Evolutionary conservation across 2,888 invertebrate genomes (phyloP).

Genomic region (Subacronicta megacephala): DNA sequence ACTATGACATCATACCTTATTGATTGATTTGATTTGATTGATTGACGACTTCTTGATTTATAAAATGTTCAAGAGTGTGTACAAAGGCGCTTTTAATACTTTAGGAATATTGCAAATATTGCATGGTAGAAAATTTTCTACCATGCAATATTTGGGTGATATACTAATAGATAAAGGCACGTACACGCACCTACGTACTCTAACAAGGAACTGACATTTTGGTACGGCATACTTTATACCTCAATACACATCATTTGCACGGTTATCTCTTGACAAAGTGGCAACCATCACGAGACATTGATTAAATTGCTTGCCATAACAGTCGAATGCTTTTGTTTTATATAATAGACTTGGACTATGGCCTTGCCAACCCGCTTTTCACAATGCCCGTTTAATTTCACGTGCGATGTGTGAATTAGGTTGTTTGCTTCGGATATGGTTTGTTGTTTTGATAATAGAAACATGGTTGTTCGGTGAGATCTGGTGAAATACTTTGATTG

Average conservation of each 20-base stretch:
- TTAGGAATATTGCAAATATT: too few relatives aligned
- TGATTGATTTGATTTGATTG: too few relatives aligned
- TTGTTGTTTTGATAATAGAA: conserved; percentile 26
- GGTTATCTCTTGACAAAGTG: conserved; percentile 21
- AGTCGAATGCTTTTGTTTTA: conserved; percentile 33
- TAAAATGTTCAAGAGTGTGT: too few relatives aligned
- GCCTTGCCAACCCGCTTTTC: conserved; percentile 15
- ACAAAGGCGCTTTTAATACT: too few relatives aligned
- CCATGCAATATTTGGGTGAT: too few relatives aligned
- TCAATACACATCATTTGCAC: background rate
- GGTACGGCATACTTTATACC: background rate
- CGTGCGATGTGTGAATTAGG: conserved; percentile 19
- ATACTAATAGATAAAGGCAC: too few relatives aligned
- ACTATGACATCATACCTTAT: too few relatives aligned
- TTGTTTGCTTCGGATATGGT: background rate
- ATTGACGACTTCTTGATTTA: too few relatives aligned
- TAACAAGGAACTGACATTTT: background rate
- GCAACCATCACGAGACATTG: conserved; percentile 22
- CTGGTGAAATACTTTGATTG: background rate
- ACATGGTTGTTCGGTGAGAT: background rate
- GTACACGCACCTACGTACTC: too few relatives aligned
- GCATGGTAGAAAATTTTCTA: too few relatives aligned
- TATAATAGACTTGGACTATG: conserved; percentile 24
- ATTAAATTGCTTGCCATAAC: conserved; percentile 24
- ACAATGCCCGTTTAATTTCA: conserved; percentile 32